Conservation (phyloP, 2,797 vertebrate species). For the Manis crassicaudata region DNA sequence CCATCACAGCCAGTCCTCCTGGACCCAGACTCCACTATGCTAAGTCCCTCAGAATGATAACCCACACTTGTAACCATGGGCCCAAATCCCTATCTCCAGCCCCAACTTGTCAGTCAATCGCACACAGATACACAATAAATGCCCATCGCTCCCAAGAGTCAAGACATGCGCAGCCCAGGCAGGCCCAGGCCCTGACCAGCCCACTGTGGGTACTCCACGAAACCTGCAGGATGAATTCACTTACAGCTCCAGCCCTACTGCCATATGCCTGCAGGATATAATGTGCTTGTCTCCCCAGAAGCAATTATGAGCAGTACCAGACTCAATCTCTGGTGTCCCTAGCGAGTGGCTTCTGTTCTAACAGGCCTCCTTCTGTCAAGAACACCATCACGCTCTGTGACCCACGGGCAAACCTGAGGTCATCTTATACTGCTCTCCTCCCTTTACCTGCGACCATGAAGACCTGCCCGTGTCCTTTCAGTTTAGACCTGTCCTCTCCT, state of each 20-base stretch:
- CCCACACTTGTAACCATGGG: neutral
- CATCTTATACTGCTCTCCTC: neutral
- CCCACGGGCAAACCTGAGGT: neutral
- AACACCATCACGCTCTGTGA: neutral
- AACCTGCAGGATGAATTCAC: accelerated
- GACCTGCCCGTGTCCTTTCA: neutral
- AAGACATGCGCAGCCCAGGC: neutral
- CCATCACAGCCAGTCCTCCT: too few species aligned
- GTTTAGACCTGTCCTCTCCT: neutral
- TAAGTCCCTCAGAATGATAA: neutral
- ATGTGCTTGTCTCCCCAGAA: neutral
- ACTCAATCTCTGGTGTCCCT: neutral
- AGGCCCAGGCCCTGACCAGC: neutral
- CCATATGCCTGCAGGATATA: neutral
- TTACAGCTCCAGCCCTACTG: neutral
- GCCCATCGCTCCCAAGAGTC: neutral
- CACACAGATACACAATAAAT: neutral
- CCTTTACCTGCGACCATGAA: neutral
- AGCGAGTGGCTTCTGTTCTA: neutral
- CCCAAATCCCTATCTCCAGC: neutral
- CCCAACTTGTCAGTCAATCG: neutral
- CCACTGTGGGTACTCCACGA: accelerated
- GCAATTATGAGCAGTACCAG: neutral
- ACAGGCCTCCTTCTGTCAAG: neutral
- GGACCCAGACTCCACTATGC: neutral